Percentiles rank a stretch among this genome's conserved stretches.
These are phyloP conservation scores for Accipiter cooperii DNA, from an alignment of 2,113 vertebrate genomes.

Conservation along the genomic window DNA sequence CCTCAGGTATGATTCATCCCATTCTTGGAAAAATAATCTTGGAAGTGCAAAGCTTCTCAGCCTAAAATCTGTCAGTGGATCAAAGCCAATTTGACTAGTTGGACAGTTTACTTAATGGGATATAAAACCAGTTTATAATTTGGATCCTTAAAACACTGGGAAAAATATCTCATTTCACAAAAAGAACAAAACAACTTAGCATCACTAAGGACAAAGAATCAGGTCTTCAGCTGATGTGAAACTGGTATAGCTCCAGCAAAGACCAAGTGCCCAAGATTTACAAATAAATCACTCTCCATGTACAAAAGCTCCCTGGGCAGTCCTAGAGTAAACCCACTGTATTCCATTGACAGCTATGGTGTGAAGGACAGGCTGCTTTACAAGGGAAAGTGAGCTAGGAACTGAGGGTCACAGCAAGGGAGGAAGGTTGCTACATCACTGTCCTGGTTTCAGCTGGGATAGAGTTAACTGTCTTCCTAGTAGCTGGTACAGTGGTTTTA, in stretches of 20 bases:
- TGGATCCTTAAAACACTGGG: background rate
- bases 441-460: no score
- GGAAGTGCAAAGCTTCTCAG: background rate
- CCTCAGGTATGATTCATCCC: background rate
- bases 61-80: background rate
- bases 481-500: no score
- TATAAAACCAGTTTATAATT: background rate
- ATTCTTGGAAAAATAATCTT: background rate
- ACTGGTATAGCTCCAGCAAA: background rate
- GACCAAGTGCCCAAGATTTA: background rate
- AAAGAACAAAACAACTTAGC: background rate
- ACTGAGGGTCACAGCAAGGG: background rate
- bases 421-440: background rate
- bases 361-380: background rate
- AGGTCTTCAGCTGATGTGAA: background rate
- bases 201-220: background rate
- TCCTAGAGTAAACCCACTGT: background rate
- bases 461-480: no score
- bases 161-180: background rate
- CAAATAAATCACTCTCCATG: background rate
- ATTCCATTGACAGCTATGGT: background rate
- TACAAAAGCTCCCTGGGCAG: background rate
- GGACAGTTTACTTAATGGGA: background rate
- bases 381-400: background rate
- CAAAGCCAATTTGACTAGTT: background rate